phyloP scores from a whole-genome alignment of 2,888 invertebrate species.

The Sarcophaga caerulescens region DNA sequence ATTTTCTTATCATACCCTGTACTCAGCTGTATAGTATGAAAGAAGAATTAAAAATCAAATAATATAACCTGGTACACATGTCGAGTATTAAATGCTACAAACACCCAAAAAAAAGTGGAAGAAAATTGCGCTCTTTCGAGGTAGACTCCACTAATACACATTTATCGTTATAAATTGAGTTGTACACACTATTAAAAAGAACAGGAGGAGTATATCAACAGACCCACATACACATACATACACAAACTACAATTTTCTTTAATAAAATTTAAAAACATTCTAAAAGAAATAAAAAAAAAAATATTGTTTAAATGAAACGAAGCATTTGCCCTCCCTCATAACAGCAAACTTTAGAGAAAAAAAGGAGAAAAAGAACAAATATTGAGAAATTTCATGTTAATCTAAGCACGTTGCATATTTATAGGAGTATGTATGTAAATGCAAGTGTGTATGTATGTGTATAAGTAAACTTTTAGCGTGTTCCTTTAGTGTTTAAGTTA shows the following conservation, averaged over 20 bases:
- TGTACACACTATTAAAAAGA: not conserved
- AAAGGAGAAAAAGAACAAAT: not conserved
- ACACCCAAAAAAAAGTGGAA: not conserved
- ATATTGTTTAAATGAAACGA: not conserved
- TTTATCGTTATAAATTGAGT: not conserved
- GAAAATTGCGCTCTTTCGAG: not conserved
- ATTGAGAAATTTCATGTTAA: conserved; percentile 34
- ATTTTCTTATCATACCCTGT: not conserved
- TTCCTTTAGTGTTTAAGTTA: conserved; percentile 34
- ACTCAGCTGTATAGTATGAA: not conserved
- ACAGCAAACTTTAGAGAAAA: not conserved
- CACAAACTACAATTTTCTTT: not conserved
- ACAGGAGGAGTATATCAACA: conserved; percentile 28
- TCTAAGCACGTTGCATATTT: conserved; percentile 42
- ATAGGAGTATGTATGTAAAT: not conserved
- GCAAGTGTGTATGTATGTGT: not conserved
- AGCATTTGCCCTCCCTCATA: conserved; percentile 9
- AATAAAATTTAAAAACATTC: conserved; percentile 17
- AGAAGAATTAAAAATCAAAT: not conserved
- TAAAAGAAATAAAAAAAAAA: not conserved
- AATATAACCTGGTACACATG: conserved; percentile 19
- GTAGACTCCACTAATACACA: not conserved
- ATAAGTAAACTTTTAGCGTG: not conserved
- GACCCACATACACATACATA: not conserved
- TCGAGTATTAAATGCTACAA: not conserved